These are phyloP conservation scores for Atherinosoma microstoma DNA, from an alignment of 2,797 vertebrate genomes.

Conservation along the genomic window DNA sequence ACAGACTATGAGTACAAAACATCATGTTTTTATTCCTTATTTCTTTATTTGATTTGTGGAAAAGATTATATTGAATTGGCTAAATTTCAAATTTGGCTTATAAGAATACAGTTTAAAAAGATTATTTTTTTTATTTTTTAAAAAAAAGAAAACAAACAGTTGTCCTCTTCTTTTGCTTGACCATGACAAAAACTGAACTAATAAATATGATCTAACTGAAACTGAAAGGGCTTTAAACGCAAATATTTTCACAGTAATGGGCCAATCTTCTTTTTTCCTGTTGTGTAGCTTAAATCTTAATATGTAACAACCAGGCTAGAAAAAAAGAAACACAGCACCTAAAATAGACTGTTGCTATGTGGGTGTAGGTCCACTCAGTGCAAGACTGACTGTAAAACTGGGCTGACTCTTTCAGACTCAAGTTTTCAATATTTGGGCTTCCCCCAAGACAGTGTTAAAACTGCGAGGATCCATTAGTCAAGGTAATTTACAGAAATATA, in stretches of 20 bases:
- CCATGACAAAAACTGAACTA: background rate
- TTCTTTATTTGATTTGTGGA: no score
- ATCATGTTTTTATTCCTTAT: no score
- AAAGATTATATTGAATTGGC: no score
- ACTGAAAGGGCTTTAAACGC: background rate
- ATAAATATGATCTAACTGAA: background rate
- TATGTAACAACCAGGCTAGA: background rate
- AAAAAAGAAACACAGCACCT: background rate
- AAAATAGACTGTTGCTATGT: constrained; percentile 49
- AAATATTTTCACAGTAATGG: background rate
- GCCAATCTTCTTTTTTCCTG: background rate
- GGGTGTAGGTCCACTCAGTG: constrained; percentile 18
- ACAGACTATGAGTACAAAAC: background rate
- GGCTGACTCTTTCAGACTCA: constrained; percentile 10
- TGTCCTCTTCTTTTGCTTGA: background rate
- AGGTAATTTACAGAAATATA: background rate
- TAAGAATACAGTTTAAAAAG: background rate
- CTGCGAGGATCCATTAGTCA: background rate
- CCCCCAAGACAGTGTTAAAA: background rate
- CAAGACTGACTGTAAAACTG: constrained; percentile 1
- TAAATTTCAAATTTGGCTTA: no score
- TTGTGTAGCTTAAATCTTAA: background rate
- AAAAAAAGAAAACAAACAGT: no score
- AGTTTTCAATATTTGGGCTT: background rate
- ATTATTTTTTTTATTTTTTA: no score